Conservation (phyloP, 2,113 vertebrate genomes). For the Ciconia boyciana region DNA sequence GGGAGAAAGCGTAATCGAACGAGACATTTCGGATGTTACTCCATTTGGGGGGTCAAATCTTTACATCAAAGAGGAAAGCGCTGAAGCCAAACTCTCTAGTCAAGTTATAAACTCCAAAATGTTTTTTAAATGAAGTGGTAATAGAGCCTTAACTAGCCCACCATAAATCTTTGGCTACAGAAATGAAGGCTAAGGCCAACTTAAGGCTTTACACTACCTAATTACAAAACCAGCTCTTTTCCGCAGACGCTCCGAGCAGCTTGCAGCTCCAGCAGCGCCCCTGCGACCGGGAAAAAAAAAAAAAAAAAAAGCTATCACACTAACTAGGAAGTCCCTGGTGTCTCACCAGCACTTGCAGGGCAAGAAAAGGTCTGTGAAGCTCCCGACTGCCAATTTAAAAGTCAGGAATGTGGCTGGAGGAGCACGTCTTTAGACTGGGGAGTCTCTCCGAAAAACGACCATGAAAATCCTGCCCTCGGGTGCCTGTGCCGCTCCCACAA, state of each 20-base stretch:
- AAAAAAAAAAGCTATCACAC: neutral
- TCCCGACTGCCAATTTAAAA: neutral
- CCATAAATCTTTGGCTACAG: neutral
- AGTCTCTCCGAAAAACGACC: neutral
- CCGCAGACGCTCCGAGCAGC: fast-evolving
- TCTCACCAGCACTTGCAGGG: neutral
- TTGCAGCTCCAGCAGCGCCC: neutral
- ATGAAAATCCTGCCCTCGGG: neutral
- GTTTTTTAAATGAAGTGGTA: slow-evolving; percentile 9
- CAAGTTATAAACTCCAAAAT: neutral
- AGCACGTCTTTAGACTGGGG: neutral
- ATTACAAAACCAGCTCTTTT: neutral
- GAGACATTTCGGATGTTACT: neutral
- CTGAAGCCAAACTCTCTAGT: neutral
- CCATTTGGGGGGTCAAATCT: neutral
- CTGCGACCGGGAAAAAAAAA: neutral
- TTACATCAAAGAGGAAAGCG: neutral
- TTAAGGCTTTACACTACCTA: neutral
- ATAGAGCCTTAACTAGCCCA: neutral
- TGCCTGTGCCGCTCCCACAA: neutral
- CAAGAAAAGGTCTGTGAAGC: neutral
- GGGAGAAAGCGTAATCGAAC: neutral
- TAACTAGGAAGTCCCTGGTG: neutral
- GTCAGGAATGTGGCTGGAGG: neutral
- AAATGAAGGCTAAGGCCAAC: neutral